These are phyloP conservation scores for Acrobasis consociella DNA, from an alignment of 2,888 invertebrate genomes.

Conservation along the genomic window DNA sequence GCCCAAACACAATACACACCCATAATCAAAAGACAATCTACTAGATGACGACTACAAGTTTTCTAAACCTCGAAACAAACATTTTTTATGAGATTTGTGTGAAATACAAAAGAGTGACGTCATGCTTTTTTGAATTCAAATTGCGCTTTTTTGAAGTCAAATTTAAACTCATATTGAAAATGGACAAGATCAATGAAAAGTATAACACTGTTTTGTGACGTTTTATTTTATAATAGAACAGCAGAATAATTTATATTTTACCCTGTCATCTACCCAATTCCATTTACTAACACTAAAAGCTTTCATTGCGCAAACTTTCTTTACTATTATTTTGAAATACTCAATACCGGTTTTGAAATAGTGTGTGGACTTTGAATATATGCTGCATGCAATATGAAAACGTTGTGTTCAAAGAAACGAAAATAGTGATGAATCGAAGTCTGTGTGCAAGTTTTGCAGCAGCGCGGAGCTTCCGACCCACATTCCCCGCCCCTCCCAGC, in stretches of 20 bases:
- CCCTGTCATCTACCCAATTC: neutral
- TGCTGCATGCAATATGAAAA: neutral
- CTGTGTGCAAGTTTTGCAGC: slow-evolving; percentile 8
- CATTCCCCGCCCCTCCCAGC: slow-evolving; percentile 50
- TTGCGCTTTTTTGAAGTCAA: no score
- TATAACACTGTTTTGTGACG: no score
- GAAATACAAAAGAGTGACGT: no score
- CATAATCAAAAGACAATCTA: slow-evolving; percentile 37
- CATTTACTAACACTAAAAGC: neutral
- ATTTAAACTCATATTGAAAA: no score
- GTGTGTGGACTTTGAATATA: neutral
- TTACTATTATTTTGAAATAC: neutral
- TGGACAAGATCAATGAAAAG: no score
- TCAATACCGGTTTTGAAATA: neutral
- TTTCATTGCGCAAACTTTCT: neutral
- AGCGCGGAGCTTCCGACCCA: slow-evolving; percentile 54
- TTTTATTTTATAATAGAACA: no score
- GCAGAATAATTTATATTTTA: no score
- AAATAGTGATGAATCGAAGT: slow-evolving; percentile 6
- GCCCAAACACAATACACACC: slow-evolving; percentile 36
- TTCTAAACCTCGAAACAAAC: no score
- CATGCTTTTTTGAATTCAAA: no score
- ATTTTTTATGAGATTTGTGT: no score
- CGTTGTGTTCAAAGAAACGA: neutral
- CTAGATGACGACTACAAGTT: no score